phyloP scores from a whole-genome alignment of 1,140 invertebrate species.

The Acromyrmex charruanus region DNA sequence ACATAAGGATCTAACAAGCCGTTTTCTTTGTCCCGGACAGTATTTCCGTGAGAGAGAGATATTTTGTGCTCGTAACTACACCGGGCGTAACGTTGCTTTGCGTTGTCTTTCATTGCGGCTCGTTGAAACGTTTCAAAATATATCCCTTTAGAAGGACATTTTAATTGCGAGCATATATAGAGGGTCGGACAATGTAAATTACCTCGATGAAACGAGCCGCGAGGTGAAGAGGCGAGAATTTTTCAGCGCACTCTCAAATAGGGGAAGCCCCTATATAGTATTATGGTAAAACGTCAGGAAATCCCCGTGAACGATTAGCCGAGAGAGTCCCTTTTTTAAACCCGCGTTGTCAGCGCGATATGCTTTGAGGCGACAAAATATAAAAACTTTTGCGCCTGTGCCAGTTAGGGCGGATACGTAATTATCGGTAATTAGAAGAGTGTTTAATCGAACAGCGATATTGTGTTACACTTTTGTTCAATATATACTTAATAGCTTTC shows the following conservation, averaged over 20 bases:
- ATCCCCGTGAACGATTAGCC: constrained; percentile 46
- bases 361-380: constrained; percentile 38
- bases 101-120: constrained; percentile 20
- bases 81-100: neutral
- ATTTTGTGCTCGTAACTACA: constrained; percentile 1
- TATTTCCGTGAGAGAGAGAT: constrained; percentile 7
- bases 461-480: constrained; percentile 15
- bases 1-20: constrained; percentile 4
- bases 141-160: constrained; percentile 53
- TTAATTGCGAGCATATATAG: constrained; percentile 24
- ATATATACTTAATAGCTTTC: constrained; percentile 34
- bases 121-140: constrained; percentile 53
- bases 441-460: constrained; percentile 18
- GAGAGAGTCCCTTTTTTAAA: constrained; percentile 61
- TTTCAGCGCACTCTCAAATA: constrained; percentile 20
- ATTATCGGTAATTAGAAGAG: constrained; percentile 59
- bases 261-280: constrained; percentile 15
- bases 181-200: constrained; percentile 42
- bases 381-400: constrained; percentile 51
- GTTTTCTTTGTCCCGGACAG: constrained; percentile 23
- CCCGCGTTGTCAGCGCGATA: neutral
- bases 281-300: constrained; percentile 42
- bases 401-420: constrained; percentile 58
- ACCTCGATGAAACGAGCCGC: constrained; percentile 42
- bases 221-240: constrained; percentile 15